These are phyloP conservation scores for Gobio gobio DNA, from an alignment of 2,113 vertebrate species.

Conservation along the genomic window DNA sequence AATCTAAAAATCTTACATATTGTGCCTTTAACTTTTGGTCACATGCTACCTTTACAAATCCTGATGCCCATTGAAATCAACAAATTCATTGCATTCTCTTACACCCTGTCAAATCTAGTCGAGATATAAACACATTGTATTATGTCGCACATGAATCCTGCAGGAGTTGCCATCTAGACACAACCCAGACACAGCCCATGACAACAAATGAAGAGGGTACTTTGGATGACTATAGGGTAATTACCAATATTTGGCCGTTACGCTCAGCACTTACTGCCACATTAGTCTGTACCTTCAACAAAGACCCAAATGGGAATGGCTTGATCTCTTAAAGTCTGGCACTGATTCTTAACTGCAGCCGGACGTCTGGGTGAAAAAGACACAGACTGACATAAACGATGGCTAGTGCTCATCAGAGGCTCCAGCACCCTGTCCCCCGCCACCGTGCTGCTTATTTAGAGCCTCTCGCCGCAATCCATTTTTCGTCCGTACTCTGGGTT, in stretches of 20 bases:
- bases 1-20: too few species aligned
- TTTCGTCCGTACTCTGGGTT: constrained; percentile 35
- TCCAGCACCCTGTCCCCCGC: constrained; percentile 52
- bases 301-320: constrained; percentile 18
- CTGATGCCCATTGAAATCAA: background rate
- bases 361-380: constrained; percentile 51
- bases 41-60: background rate
- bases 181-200: background rate
- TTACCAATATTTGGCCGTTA: constrained; percentile 22
- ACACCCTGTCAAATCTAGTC: background rate
- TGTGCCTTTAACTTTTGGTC: background rate
- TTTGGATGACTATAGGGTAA: constrained; percentile 29
- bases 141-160: background rate
- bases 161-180: background rate
- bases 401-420: constrained; percentile 52
- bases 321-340: constrained; percentile 44
- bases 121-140: background rate
- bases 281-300: constrained; percentile 22
- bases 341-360: constrained; percentile 44
- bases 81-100: background rate
- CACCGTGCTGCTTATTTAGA: constrained; percentile 38
- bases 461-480: constrained; percentile 44
- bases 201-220: constrained; percentile 8
- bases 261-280: constrained; percentile 30
- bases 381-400: constrained; percentile 61